Base-by-base conservation (phyloP, 2,797 vertebrate genomes). In the Enteromius radiatus region DNA sequence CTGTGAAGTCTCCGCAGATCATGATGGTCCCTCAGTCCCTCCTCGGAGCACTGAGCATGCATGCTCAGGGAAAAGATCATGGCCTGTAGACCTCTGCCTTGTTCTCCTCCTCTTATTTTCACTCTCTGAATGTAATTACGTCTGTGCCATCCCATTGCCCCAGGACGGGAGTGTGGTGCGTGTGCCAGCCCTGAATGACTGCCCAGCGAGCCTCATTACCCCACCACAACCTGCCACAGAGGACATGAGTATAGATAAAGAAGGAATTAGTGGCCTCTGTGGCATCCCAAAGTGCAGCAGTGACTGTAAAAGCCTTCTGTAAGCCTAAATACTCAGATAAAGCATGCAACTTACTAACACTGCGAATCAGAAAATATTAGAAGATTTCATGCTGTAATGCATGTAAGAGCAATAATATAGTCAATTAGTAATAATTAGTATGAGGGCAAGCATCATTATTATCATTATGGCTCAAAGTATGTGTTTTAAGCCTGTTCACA, bases 171-270 rank as follows among this genome's bases (percentile, higher is more conserved):
- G 90, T 80, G 68, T 76, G 23, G 80, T 86, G 90, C 90, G 87
- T 89, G 89, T 45, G 68, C 85, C 86, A 71, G 68, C 92, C 90
- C 90, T 88, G 90, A 89, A 91, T 90, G 91, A 90, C 75, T 33
- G 52, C 92, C 92, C 90, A 91, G 86, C 10, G 91, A 93, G 92
- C 90, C 94, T 95, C 93, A 94, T 96, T 95, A 95, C 89, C 92
- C 88, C 87, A 89, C 89, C 89, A 91, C 91, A 87, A 87, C 90
- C 91, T 90, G 84, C 85, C 89, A 86, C 88, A 89, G 89, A 94
- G 93, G 91, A 94, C 93, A 93, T 92, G 94, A 93, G 91, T 91
- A 87, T 88, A 88, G 90, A 91, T 86, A 86, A 81, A 90, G 90
- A 86, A 89, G 85, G 79, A 83, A 81, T 54, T 38, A 73, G 88